A percentile compares a stretch with the other conserved stretches of the same genome.
Conservation (phyloP, 2,888 invertebrate genomes). For the Pomacea canaliculata region DNA sequence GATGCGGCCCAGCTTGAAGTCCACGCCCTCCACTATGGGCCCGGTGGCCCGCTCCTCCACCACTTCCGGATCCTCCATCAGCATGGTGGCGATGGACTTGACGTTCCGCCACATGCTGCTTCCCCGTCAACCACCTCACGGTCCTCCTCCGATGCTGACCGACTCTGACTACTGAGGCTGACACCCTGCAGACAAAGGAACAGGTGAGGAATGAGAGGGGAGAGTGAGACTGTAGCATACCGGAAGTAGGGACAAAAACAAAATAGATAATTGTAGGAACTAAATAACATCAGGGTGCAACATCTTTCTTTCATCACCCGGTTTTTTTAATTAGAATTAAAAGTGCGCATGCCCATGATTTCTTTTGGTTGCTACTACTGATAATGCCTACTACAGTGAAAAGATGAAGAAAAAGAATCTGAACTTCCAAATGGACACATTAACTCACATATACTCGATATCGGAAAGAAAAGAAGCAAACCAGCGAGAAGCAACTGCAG, state of each 20-base stretch:
- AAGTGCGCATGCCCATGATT: no score
- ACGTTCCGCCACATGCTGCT: slow-evolving; percentile 38
- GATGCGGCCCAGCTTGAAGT: slow-evolving; percentile 62
- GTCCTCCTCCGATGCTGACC: slow-evolving; percentile 43
- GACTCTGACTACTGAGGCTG: slow-evolving; percentile 41
- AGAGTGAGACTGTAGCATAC: no score
- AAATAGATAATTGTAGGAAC: neutral
- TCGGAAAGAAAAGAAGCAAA: no score
- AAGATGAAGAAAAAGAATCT: no score
- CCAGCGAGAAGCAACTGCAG: no score
- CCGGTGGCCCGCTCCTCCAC: slow-evolving; percentile 40
- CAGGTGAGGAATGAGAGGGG: neutral
- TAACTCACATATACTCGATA: no score
- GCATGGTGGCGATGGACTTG: slow-evolving; percentile 55
- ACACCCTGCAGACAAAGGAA: slow-evolving; percentile 28
- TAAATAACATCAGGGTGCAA: no score
- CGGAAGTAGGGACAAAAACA: neutral
- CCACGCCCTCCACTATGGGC: slow-evolving; percentile 52
- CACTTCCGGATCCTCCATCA: slow-evolving; percentile 55
- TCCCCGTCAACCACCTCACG: slow-evolving; percentile 34
- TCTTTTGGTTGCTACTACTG: no score
- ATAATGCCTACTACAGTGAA: no score
- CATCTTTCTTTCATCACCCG: no score
- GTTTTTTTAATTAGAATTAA: no score
- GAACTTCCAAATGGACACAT: no score